Conservation (phyloP, 2,113 vertebrate genomes). For the Puma concolor region DNA sequence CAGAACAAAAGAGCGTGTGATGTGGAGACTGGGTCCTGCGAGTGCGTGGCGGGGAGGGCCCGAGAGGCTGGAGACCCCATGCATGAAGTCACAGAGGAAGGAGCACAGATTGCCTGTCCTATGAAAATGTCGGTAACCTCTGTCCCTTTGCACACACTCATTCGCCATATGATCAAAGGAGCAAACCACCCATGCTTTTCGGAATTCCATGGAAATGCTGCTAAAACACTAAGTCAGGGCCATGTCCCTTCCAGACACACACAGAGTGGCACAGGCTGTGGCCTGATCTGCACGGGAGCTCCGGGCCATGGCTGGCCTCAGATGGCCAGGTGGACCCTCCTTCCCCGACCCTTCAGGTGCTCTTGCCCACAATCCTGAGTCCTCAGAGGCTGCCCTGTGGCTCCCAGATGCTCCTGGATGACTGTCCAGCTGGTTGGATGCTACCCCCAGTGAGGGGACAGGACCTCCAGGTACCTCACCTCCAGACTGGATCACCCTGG, state of each 20-base stretch:
- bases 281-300: not conserved
- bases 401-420: not conserved
- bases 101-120: not conserved
- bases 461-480: not conserved
- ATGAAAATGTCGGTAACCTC: too few relatives aligned
- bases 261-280: not conserved
- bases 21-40: not conserved
- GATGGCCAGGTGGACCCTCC: not conserved
- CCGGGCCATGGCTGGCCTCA: not conserved
- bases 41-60: not conserved
- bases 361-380: not conserved
- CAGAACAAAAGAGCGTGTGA: not conserved
- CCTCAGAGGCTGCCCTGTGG: not conserved
- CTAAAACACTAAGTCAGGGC: not conserved
- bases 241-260: not conserved
- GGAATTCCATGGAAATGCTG: not conserved
- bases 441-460: not conserved
- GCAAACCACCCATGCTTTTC: not conserved
- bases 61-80: not conserved
- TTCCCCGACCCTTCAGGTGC: not conserved
- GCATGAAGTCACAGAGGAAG: not conserved
- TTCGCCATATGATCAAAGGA: not conserved
- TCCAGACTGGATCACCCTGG: not conserved
- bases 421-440: not conserved
- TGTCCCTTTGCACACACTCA: fast-evolving